Base-by-base conservation (phyloP, 2,888 invertebrate genomes). In the Drosophila meridiana region DNA sequence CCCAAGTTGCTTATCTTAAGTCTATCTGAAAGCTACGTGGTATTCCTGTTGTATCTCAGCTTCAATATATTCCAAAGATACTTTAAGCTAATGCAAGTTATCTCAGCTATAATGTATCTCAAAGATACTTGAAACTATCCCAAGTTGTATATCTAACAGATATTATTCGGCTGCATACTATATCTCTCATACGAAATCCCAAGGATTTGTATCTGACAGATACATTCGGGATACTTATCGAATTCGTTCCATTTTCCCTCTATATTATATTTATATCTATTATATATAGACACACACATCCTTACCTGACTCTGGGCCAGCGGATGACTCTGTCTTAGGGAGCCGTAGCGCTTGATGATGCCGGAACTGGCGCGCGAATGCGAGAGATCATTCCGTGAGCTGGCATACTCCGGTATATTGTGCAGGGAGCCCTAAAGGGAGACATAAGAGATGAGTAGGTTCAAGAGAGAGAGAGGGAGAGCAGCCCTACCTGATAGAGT, bases 401-500 rank as follows among this genome's bases (percentile, higher is more conserved):
- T 94, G 28, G 78, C 73, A 75, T 94, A 94, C 87, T 94, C 94
- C 13, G 92, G 92, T 59, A 94, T 93, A 69, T 95, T 93, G 82
- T 94, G 94, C 5, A 94, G 93, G 83, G 95, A 94, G 77, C 95
- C 93, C 92, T 92, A 43, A 55, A 52, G 52, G 30, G 13, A 42
- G 6, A 38, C 5, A 40, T 5, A 30, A 9, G 14, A 56, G 40
- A n/a, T 36, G 28, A 40, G n/a, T 3, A n/a, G 14, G 8, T 14
- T 40, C 11, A 34, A 13, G 9, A 45, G 45, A 43, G 20, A 20
- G 30, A 20, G 32, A 13, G 5, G 13, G 20, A 30, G 30, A 5
- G 14, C 28, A 55, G 34, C 8, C 8, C 5, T 79, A 98, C 98
- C 91, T 97, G 96, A 92, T 98, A 98, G 87, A 99, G 96, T 9